A percentile compares a stretch with the other conserved stretches of the same genome.
These are phyloP conservation scores for Etheostoma spectabile DNA, from an alignment of 2,113 vertebrate species.

Conservation along the genomic window DNA sequence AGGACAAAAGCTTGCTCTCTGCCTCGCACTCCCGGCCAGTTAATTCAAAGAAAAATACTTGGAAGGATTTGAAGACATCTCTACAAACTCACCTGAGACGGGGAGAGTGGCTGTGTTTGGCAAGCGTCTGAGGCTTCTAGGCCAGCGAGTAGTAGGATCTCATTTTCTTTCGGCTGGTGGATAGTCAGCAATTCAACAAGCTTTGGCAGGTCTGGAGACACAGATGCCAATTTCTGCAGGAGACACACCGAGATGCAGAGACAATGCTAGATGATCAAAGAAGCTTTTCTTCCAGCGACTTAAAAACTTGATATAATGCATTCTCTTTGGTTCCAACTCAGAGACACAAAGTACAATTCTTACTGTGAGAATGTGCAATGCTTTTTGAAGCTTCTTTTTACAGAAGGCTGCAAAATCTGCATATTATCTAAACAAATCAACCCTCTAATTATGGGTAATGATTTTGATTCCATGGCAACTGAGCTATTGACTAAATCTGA, in stretches of 20 bases:
- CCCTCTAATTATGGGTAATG: constrained; percentile 64
- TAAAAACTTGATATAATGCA: constrained; percentile 33
- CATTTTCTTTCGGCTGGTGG: constrained; percentile 94
- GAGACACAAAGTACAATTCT: constrained; percentile 37
- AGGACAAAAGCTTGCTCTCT: constrained; percentile 9
- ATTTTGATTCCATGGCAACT: constrained; percentile 73
- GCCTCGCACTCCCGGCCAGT: neutral
- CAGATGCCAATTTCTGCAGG: constrained; percentile 88
- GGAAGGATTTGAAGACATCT: constrained; percentile 9
- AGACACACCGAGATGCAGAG: constrained; percentile 48
- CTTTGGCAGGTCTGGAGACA: constrained; percentile 93
- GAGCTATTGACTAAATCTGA: constrained; percentile 30
- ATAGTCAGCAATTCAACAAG: constrained; percentile 91
- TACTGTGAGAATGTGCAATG: constrained; percentile 37
- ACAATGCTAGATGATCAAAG: constrained; percentile 17
- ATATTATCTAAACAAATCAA: constrained; percentile 65
- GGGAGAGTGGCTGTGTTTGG: constrained; percentile 81
- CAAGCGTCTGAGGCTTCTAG: constrained; percentile 86
- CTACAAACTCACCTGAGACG: constrained; percentile 86
- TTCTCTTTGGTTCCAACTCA: constrained; percentile 27
- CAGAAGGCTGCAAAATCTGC: constrained; percentile 51
- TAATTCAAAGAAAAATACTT: constrained; percentile 47
- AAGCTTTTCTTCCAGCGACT: constrained; percentile 1
- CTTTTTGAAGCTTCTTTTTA: neutral
- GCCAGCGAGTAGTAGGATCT: constrained; percentile 93